A percentile compares a stretch with the other conserved stretches of the same genome.
Evolutionary conservation across 2,888 invertebrate species (phyloP).

Genomic region (Dexiosoma caninum): DNA sequence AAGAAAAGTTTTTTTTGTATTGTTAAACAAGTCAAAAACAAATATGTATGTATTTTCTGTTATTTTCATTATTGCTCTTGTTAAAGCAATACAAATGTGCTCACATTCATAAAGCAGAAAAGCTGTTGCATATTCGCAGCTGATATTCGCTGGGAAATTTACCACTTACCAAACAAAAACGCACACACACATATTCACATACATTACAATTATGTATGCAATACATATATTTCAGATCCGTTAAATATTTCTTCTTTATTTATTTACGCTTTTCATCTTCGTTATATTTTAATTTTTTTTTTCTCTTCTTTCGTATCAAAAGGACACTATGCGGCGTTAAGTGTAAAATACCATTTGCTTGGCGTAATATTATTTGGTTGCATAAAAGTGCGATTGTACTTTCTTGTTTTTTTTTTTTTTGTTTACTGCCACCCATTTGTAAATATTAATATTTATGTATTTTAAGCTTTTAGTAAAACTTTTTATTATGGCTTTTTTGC

Average conservation of each 20-base stretch:
- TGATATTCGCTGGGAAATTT: not conserved
- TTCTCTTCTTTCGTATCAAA: conserved; percentile 4
- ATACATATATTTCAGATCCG: conserved; percentile 15
- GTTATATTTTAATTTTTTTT: conserved; percentile 26
- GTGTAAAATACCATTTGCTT: conserved; percentile 50
- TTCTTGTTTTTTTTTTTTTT: not conserved
- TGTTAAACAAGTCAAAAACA: no score
- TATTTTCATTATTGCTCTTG: no score
- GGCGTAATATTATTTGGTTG: not conserved
- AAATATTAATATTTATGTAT: conserved; percentile 60
- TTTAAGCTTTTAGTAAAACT: conserved; percentile 59
- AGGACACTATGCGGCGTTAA: conserved; percentile 53
- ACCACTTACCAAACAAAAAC: conserved; percentile 34
- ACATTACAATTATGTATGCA: no score
- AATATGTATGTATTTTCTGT: no score
- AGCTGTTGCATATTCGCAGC: no score
- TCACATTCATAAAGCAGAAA: no score
- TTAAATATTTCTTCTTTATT: conserved; percentile 16
- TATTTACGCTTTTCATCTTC: conserved; percentile 23
- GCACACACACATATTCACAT: not conserved
- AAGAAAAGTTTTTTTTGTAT: no score
- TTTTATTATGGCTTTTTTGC: conserved; percentile 14
- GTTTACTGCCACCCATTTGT: conserved; percentile 32
- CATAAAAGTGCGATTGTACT: not conserved
- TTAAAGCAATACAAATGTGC: no score